Evolutionary conservation across 2,797 vertebrate species (phyloP), one percentile per base, ranked within the genome.

Genomic region (Phaenicophaeus curvirostris): DNA sequence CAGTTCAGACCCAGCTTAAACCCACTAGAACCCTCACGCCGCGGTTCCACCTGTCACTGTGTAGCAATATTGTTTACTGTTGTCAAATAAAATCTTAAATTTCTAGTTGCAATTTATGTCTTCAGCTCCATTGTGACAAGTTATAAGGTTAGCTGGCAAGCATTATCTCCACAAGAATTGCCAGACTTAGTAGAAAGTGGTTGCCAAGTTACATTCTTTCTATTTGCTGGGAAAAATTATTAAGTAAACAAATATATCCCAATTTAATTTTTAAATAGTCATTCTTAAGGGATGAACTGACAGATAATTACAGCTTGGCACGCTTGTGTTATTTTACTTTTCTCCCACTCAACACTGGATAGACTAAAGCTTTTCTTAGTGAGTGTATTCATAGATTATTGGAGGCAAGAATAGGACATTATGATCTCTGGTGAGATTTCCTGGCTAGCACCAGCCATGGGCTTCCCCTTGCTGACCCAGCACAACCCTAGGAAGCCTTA

Each of bases 261-360:
- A 73, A 37, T 53, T 89, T 68, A 62, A 33, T 72, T 94, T 89
- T 84, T 37, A 90, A 93, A 75, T 44, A 72, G 42, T 55, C 31
- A 73, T 87, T 86, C 76, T 85, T 89, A 81, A 91, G 15, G 31
- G 63, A 86, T 83, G 39, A 94, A 84, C 82, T 63, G 79, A 68
- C 84, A 78, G 30, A 81, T 69, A 89, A 87, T 91, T 84, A 91
- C 5, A 15, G 13, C 39, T 92, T 91, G 73, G 82, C 76, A 72
- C 3, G 13, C 20, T 28, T 84, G 6, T 59, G 33, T 63, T 87
- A 33, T 86, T 96, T 87, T 85, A 51, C 23, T 87, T 89, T 92
- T 77, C 42, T 93, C 35, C 51, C 79, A 88, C 46, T 35, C 42
- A 87, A 28, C 33, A 54, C 28, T 75, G 24, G 16, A 81, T 81